Base-by-base conservation (phyloP, 2,888 invertebrate species). In the Cantharis rufa region DNA sequence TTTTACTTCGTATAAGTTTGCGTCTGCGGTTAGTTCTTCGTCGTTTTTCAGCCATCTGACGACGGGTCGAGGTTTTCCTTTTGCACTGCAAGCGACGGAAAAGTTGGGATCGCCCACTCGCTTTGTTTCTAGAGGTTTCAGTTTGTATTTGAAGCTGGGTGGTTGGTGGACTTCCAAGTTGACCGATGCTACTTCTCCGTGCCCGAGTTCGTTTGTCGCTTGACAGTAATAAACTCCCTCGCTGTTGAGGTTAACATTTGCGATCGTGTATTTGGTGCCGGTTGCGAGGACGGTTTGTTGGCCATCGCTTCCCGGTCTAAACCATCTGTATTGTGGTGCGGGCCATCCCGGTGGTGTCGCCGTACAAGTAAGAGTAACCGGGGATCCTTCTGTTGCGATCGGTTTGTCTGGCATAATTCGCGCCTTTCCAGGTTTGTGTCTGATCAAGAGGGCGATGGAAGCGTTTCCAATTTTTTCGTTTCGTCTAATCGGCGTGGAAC, bases 271-370 rank as follows among this genome's bases (percentile, higher is more conserved):
- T 83, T 94, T 94, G 16, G 94, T 92, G 0, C 96, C 96, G 2
- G 94, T 93, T 2, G 95, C 94, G 1, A 95, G 88, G 3, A 95
- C 93, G 64, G 92, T 91, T 3, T 91, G 90, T 82, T 93, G 92
- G 0, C 90, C 87, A 9, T 92, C 91, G 1, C 90, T 91, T 78
- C 93, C 93, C 84, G 95, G 94, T 73, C 94, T 92, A 91, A 95
- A 96, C 97, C 97, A 97, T 75, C 95, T 92, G 88, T 94, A 97
- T 85, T 95, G 94, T 0, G 97, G 96, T 21, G 94, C 94, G 0
- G 97, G 97, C 94, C 96, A 97, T n/a, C 97, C 97, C 0, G 96
- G 95, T 0, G 97, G 97, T 80, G 92, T 93, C 0, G 97, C 96
- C 62, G 93, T 93, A 85, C 97, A 97, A 0, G 95, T 95, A 13